phyloP scores from a whole-genome alignment of 2,797 vertebrate genomes.

The Sebastes taczanowskii region DNA sequence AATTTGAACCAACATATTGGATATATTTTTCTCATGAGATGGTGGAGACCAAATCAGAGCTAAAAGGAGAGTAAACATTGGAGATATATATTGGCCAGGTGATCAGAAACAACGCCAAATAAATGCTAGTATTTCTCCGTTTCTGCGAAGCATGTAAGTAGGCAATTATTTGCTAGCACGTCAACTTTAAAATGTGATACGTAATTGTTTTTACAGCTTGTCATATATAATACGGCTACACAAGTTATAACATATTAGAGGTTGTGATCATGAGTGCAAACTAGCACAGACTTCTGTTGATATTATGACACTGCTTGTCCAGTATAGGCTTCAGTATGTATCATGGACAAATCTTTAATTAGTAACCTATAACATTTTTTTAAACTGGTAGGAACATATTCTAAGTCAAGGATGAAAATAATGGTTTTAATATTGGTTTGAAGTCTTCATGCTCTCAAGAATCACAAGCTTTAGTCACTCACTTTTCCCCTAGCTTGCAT shows the following conservation, averaged over 20 bases:
- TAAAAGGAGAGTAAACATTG: background rate
- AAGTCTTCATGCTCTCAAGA: background rate
- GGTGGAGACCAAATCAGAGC: background rate
- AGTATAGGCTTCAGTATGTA: background rate
- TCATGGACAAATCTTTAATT: background rate
- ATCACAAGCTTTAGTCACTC: background rate
- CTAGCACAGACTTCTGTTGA: background rate
- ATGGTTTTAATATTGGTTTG: background rate
- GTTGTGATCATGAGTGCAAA: background rate
- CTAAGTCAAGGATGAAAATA: background rate
- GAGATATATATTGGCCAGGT: background rate
- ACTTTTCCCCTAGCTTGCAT: background rate
- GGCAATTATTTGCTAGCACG: background rate
- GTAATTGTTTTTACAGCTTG: background rate
- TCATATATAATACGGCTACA: background rate
- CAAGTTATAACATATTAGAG: background rate
- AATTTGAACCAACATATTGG: background rate
- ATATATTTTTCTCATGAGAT: background rate
- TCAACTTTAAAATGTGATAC: background rate
- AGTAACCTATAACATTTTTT: background rate
- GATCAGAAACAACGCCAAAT: background rate
- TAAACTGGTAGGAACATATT: background rate
- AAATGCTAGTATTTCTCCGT: background rate
- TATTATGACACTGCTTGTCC: too few species aligned
- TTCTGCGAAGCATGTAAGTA: background rate